Evolutionary conservation across 1,140 invertebrate genomes (phyloP), one percentile per base, ranked within the genome.

Genomic region (Epicauta chinensis): DNA sequence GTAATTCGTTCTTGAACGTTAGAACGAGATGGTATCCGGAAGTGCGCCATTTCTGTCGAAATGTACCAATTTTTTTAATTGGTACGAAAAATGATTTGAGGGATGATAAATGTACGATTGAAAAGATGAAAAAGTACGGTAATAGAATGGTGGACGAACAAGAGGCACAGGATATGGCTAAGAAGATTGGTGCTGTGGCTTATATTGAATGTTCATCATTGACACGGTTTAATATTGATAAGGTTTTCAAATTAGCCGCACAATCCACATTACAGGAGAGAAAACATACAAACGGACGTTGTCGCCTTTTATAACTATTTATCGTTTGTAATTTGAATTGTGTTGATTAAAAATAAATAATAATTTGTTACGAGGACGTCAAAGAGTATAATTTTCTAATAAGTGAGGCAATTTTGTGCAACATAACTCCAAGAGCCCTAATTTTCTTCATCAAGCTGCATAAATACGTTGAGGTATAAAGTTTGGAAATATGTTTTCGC

Each of bases 161-260:
- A 68, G 96, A 99, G 72, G 91, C 95, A 53, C 85, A 93, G 61
- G 86, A 93, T 38, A 98, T 98, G 93, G 94, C 97, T 34, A 95
- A 99, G 70, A 98, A 98, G 77, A 99, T 99, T 56, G 97, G 94
- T 75, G 97, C 97, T 54, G 98, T 96, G 73, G 93, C 93, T 51
- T 99, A 99, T 79, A 81, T 99, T 58, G 97, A 99, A 79, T 99
- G 97, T 77, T 98, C 95, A 40, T 96, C 97, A 64, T 99, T 99
- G 75, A 98, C 93, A 72, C 98, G 98, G 83, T 97, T 99, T 71
- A 96, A 96, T 66, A 95, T 99, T 39, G 81, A 94, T 66, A 95
- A 98, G 77, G 96, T 99, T 36, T 99, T 99, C 77, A 96, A 99
- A 81, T 98, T 93, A 61, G 97, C 97, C 62, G 98, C 97, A 45